A percentile compares a stretch with the other conserved stretches of the same genome.
Conservation (phyloP, 92 coral and sea anemone species). For the Zoanthus gigantus region DNA sequence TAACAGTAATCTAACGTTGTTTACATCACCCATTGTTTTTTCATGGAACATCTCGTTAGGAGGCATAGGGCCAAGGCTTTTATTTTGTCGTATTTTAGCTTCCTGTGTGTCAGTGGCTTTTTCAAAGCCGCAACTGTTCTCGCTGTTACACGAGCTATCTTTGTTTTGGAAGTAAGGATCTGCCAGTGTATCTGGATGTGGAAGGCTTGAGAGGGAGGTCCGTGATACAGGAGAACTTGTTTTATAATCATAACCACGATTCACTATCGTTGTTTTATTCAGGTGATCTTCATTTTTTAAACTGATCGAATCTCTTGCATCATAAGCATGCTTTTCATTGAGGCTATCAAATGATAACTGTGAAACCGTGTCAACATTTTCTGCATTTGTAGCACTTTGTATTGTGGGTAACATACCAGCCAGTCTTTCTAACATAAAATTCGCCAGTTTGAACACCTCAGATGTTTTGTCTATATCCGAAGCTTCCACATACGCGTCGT, state of each 20-base stretch:
- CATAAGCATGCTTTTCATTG: neutral
- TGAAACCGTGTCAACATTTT: neutral
- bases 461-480: constrained; percentile 15
- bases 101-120: neutral
- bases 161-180: neutral
- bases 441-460: constrained; percentile 31
- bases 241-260: neutral
- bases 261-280: neutral
- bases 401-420: neutral
- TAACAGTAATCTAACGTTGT: neutral
- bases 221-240: neutral
- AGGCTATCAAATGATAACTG: too few species aligned
- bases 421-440: neutral
- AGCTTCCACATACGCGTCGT: constrained; percentile 36
- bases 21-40: neutral
- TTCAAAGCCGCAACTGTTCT: neutral
- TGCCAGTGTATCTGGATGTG: neutral
- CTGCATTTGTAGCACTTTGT: neutral
- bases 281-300: neutral
- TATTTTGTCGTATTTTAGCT: neutral
- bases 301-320: neutral
- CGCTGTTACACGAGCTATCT: neutral
- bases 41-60: neutral
- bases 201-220: neutral
- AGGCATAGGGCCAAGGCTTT: neutral